These are phyloP conservation scores for Ctenoplectra terminalis DNA, from an alignment of 1,140 invertebrate species.

Conservation along the genomic window DNA sequence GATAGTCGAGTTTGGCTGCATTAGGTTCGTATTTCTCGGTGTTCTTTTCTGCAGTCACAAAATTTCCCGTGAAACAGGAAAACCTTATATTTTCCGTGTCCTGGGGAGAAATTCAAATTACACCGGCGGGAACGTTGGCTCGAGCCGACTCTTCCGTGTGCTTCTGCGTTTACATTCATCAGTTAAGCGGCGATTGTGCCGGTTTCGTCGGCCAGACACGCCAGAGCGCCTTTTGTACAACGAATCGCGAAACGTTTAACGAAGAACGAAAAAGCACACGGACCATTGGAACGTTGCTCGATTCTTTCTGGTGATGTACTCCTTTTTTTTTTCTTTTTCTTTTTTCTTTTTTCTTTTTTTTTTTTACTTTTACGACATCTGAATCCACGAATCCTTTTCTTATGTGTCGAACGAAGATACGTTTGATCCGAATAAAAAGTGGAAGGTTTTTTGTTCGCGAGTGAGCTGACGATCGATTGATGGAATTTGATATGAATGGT, in stretches of 20 bases:
- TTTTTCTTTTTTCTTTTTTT: too few relatives aligned
- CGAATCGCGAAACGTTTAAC: slow-evolving; percentile 16
- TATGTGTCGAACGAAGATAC: neutral
- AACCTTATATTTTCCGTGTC: neutral
- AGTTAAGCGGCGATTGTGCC: slow-evolving; percentile 25
- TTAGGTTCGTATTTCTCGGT: neutral
- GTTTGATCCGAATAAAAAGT: neutral
- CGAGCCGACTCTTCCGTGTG: neutral
- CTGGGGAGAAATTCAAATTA: slow-evolving; percentile 7
- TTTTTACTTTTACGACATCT: too few relatives aligned
- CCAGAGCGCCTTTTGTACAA: neutral
- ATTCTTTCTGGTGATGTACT: neutral
- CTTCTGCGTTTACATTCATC: slow-evolving; percentile 40
- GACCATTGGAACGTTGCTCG: neutral
- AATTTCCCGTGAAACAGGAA: neutral
- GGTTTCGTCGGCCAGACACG: neutral
- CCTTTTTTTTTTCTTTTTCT: too few relatives aligned
- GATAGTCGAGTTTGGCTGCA: neutral
- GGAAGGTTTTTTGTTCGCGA: neutral
- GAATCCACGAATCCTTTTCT: neutral
- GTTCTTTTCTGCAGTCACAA: too few relatives aligned
- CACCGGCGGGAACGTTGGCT: neutral
- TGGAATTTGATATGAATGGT: neutral
- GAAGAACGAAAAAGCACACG: neutral
- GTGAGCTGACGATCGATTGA: neutral